Evolutionary conservation across 2,888 invertebrate genomes (phyloP), one percentile per base, ranked within the genome.

Genomic region (Melanargia galathea): DNA sequence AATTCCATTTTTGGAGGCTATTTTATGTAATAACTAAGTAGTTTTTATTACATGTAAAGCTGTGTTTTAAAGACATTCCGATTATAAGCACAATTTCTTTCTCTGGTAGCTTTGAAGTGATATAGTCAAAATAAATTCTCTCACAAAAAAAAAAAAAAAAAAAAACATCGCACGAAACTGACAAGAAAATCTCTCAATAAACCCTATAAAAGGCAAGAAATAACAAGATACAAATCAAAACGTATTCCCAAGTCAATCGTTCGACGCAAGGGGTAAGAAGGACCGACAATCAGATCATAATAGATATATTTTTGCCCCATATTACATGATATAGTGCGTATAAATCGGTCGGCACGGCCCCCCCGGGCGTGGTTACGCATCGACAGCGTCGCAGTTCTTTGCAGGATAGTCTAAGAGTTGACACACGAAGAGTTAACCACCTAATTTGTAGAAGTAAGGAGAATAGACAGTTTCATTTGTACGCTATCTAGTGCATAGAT

Each of bases 201-300:
- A 51, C 58, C 54, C 38, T 35, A 48, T 61, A 64, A 55, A 66
- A 56, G 60, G 22, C 54, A 62, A 61, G 45, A 67, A 68, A 69
- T 65, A 69, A 67, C 63, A 70, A 71, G 66, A 62, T 79, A 81
- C 79, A 81, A 84, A 83, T 84, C 82, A 83, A 79, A 81, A 75
- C 71, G 75, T 75, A 82, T 77, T 83, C 86, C 88, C 88, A 68
- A 81, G 86, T 78, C 85, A 83, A 86, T 86, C 83, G 84, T 87
- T 81, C 59, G 59, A 71, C 79, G 77, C 76, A 82, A 81, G 81
- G 82, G 83, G 78, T 79, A 69, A 72, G 72, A 63, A 72, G 74
- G 73, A 67, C 71, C 76, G 76, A 79, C 76, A 84, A 88, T 88
- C 86, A 79, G 84, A 86, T 85, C 80, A 85, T 84, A 86, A 89